phyloP scores from a whole-genome alignment of 2,888 invertebrate genomes.

The Pristionchus mayeri region DNA sequence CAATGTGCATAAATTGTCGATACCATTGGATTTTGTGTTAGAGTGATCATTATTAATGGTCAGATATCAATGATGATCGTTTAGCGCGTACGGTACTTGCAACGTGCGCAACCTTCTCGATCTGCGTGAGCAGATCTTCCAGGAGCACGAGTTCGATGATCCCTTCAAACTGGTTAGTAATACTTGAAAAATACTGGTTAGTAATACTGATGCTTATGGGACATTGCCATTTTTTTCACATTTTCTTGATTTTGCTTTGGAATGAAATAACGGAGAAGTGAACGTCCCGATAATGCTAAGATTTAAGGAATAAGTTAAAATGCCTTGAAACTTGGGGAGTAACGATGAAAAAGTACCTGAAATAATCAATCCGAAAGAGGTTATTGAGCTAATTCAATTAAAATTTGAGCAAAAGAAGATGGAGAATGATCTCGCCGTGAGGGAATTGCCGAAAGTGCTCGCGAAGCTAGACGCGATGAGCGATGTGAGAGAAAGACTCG shows the following conservation, averaged over 20 bases:
- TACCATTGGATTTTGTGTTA: no score
- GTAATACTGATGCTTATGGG: no score
- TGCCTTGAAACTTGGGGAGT: no score
- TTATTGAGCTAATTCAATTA: neutral
- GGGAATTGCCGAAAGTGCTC: conserved; percentile 83
- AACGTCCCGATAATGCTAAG: no score
- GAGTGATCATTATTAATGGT: neutral
- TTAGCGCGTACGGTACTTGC: conserved; percentile 85
- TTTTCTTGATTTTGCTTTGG: no score
- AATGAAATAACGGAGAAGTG: no score
- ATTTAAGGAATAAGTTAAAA: no score
- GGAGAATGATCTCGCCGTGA: conserved; percentile 89
- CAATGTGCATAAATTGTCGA: no score
- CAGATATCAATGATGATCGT: neutral
- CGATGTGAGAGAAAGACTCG: conserved; percentile 76
- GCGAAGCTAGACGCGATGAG: conserved; percentile 84
- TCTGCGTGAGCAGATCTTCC: conserved; percentile 91
- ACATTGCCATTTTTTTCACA: no score
- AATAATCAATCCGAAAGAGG: conserved; percentile 64
- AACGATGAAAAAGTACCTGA: no score
- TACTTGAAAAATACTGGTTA: no score
- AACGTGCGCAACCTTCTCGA: conserved; percentile 92
- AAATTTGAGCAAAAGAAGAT: conserved; percentile 85
- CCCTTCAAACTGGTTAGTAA: conserved; percentile 81
- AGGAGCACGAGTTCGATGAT: conserved; percentile 92